A percentile compares a stretch with the other conserved stretches of the same genome.
phyloP scores from a whole-genome alignment of 2,888 invertebrate species.

The Alentia gelatinosa region DNA sequence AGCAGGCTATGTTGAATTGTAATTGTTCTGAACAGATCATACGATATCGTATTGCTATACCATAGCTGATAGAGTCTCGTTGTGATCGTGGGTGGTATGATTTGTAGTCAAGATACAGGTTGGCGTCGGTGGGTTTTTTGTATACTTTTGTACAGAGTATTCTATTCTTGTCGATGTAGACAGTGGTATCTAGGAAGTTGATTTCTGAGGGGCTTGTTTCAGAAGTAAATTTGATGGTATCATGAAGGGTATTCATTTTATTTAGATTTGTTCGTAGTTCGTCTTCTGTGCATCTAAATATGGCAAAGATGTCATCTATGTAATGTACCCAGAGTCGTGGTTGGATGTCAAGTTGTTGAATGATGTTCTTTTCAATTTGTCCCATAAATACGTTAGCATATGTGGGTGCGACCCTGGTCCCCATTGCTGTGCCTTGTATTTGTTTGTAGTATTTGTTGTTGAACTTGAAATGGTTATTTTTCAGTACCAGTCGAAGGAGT shows the following conservation, averaged over 20 bases:
- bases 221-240: not conserved
- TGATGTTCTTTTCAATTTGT: not conserved
- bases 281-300: not conserved
- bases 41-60: not conserved
- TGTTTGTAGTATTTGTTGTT: not conserved
- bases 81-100: not conserved
- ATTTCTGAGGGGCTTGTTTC: not conserved
- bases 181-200: constrained; percentile 7
- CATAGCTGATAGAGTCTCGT: not conserved
- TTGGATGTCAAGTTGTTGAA: not conserved
- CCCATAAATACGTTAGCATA: constrained; percentile 16
- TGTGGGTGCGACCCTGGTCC: not conserved
- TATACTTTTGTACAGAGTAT: not conserved
- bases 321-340: not conserved
- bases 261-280: not conserved
- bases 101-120: not conserved
- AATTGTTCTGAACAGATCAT: not conserved
- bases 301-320: not conserved
- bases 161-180: not conserved
- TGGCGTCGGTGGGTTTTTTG: not conserved
- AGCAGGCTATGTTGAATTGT: not conserved
- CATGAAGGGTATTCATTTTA: not conserved
- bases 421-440: constrained; percentile 15
- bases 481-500: not conserved
- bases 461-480: not conserved